Evolutionary conservation across 2,797 vertebrate species (phyloP), one percentile per base, ranked within the genome.

Genomic region (Sebastes nivosus): DNA sequence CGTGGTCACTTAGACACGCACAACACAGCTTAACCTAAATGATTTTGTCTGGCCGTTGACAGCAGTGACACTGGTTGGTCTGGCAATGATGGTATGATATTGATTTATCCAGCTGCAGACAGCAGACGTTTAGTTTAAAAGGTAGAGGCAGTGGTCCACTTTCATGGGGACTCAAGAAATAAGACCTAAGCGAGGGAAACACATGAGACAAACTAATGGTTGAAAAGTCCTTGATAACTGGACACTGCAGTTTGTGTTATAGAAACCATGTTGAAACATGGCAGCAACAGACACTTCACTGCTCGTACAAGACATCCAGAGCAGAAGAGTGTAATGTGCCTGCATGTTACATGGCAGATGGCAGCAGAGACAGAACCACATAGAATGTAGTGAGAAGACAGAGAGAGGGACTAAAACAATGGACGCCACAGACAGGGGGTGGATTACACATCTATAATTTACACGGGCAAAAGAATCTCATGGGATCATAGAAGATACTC

Each of bases 11-110:
- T 52, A 70, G 55, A 71, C 67, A 76, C 18, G 6, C n/a, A 72
- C 46, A 67, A 61, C 66, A 74, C 66, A 46, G 34, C 57, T 79
- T 72, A 65, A 77, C 24, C 57, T 52, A 55, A 22, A 52, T 67
- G 7, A 67, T 76, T 69, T 65, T 38, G 57, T 77, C 60, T 64
- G 68, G 25, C 77, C n/a, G 64, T n/a, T 81, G 82, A 83, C 72
- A 84, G 74, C 76, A 16, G 42, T 58, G 64, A 76, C 81, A 77
- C 63, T 50, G 72, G 83, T 83, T 67, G 74, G 52, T 75, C 67
- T 54, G 46, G 67, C 42, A 75, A 79, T 63, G 55, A 70, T 46
- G 24, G 57, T 34, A 30, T n/a, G 13, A 18, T 83, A 88, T 85
- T 25, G 70, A 89, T 81, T 38, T 71, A 38, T 42, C 82, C 57